A percentile compares a stretch with the other conserved stretches of the same genome.
These are phyloP conservation scores for Diglossa cyanea DNA, from an alignment of 2,797 vertebrate species.

Conservation along the genomic window DNA sequence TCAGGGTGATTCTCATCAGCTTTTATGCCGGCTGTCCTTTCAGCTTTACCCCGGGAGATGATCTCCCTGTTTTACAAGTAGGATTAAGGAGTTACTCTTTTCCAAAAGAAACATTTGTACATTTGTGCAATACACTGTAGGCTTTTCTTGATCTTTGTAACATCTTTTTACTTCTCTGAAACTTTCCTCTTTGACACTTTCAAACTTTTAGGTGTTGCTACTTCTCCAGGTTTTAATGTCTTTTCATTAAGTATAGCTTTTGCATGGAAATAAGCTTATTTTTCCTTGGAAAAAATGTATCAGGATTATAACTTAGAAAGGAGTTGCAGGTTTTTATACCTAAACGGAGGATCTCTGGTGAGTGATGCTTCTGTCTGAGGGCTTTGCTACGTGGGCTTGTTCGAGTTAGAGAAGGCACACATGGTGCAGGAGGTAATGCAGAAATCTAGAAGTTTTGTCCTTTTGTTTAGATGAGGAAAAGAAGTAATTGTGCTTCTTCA, in stretches of 20 bases:
- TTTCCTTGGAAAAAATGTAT: not conserved
- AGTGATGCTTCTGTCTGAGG: not conserved
- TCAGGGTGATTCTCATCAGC: not conserved
- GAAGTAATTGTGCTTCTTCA: not conserved
- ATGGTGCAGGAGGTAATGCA: not conserved
- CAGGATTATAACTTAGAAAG: not conserved
- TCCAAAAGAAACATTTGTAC: not conserved
- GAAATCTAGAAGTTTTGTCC: not conserved
- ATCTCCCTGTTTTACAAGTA: not conserved
- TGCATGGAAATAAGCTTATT: not conserved
- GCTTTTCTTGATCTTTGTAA: not conserved
- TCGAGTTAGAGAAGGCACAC: not conserved
- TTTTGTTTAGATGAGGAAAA: not conserved
- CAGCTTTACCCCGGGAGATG: not conserved
- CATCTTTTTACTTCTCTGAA: not conserved
- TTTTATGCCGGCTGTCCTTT: not conserved
- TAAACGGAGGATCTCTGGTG: not conserved
- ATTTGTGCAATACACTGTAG: rapidly evolving
- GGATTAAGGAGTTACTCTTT: not conserved
- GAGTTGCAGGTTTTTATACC: not conserved
- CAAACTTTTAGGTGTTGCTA: not conserved
- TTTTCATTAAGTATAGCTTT: not conserved
- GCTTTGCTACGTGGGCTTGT: rapidly evolving
- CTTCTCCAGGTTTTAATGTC: not conserved
- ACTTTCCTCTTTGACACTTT: not conserved